Evolutionary conservation across 2,113 vertebrate genomes (phyloP).

Genomic region (Malurus alboscapulatus): DNA sequence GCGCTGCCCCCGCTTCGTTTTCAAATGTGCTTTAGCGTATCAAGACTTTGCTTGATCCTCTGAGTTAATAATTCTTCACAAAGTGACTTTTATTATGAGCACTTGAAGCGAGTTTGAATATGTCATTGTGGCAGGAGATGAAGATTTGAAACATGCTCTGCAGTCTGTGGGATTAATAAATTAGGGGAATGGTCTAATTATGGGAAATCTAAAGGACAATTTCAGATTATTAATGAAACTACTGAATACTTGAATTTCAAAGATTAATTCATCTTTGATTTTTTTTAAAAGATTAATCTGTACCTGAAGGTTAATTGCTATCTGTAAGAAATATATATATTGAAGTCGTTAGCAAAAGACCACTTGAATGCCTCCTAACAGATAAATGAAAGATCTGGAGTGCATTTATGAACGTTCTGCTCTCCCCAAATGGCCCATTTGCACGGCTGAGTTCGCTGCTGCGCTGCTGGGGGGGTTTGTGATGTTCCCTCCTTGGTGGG

Average conservation of each 20-base stretch:
- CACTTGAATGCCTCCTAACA: conserved; percentile 40
- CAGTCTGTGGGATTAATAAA: conserved; percentile 61
- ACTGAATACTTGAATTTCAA: conserved; percentile 39
- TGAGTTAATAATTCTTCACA: conserved; percentile 59
- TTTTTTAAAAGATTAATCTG: conserved; percentile 43
- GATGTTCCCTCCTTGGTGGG: neutral
- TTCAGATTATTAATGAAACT: conserved; percentile 56
- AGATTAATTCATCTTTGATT: conserved; percentile 54
- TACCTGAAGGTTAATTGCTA: conserved; percentile 61
- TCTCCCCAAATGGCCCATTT: neutral
- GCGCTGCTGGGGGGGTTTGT: neutral
- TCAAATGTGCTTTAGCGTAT: neutral
- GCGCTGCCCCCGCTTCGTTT: conserved; percentile 1
- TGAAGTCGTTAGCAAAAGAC: conserved; percentile 24
- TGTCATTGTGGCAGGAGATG: conserved; percentile 61
- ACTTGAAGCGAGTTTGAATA: conserved; percentile 54
- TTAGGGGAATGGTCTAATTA: conserved; percentile 55
- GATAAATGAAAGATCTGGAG: neutral
- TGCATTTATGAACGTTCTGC: neutral
- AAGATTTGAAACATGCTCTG: conserved; percentile 51
- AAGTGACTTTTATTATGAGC: conserved; percentile 61
- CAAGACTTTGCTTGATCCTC: conserved; percentile 56
- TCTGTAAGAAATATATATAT: conserved; percentile 38
- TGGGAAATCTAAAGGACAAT: conserved; percentile 45
- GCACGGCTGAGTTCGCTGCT: neutral